A percentile compares a stretch with the other conserved stretches of the same genome.
These are phyloP conservation scores for Euwallacea fornicatus DNA, from an alignment of 1,140 invertebrate species.

Conservation along the genomic window DNA sequence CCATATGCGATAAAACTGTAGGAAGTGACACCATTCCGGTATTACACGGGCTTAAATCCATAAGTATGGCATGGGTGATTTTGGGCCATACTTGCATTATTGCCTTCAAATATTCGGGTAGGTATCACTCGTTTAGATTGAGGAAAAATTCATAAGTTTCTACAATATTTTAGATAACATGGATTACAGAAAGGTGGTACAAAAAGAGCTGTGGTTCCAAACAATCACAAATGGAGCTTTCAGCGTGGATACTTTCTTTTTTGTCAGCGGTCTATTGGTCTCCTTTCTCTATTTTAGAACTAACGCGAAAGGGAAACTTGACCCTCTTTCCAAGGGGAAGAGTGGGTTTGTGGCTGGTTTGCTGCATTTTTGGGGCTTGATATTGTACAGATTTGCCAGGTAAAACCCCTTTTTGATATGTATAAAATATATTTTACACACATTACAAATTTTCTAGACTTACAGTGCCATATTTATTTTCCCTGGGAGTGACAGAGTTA, in stretches of 20 bases:
- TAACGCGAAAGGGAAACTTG: conserved; percentile 76
- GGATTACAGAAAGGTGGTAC: conserved; percentile 73
- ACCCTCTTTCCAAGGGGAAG: conserved; percentile 70
- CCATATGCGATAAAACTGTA: conserved; percentile 76
- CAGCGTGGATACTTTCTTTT: conserved; percentile 92
- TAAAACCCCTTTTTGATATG: conserved; percentile 44
- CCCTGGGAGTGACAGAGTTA: conserved; percentile 76
- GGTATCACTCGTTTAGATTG: conserved; percentile 18
- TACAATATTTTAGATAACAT: conserved; percentile 67
- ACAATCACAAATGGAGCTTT: conserved; percentile 84
- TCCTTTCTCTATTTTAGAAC: conserved; percentile 83
- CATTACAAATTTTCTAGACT: conserved; percentile 58
- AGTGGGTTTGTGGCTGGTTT: conserved; percentile 69
- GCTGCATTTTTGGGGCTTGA: conserved; percentile 76
- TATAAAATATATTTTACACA: conserved; percentile 3
- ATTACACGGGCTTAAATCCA: conserved; percentile 77
- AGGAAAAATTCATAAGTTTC: conserved; percentile 9
- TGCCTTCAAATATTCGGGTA: conserved; percentile 77
- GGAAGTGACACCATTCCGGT: conserved; percentile 79
- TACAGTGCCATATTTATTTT: conserved; percentile 81
- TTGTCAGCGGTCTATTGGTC: conserved; percentile 79
- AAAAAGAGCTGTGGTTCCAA: conserved; percentile 80
- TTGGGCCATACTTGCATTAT: conserved; percentile 86
- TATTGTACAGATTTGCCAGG: conserved; percentile 76
- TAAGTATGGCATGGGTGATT: conserved; percentile 93